These are phyloP conservation scores for Zosterops lateralis DNA, from an alignment of 2,113 vertebrate species.

Conservation along the genomic window DNA sequence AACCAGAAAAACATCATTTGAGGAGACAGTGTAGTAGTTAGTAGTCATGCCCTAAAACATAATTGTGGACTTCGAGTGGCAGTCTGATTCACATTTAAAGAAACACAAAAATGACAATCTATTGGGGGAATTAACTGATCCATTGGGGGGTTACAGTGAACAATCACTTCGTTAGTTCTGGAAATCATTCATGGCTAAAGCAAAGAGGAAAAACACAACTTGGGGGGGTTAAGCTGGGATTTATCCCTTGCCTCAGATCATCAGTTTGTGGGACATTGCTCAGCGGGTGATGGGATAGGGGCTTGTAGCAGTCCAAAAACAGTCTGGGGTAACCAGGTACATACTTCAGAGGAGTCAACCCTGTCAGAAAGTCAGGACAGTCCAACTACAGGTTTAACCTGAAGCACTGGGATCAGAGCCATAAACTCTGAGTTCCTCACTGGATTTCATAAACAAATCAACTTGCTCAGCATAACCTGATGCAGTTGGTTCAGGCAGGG, in stretches of 20 bases:
- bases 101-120: neutral
- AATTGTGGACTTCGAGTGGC: neutral
- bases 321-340: rapidly evolving
- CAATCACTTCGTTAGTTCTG: neutral
- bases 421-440: neutral
- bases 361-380: neutral
- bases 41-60: neutral
- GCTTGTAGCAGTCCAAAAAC: neutral
- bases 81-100: neutral
- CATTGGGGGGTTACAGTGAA: neutral
- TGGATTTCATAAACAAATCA: neutral
- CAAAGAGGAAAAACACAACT: neutral
- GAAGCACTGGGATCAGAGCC: neutral
- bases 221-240: neutral
- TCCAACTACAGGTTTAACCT: neutral
- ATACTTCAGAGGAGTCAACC: neutral
- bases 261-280: neutral
- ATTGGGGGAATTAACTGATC: neutral
- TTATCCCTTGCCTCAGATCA: neutral
- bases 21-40: neutral
- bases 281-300: too few relatives aligned
- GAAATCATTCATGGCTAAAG: neutral
- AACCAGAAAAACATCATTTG: neutral
- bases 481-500: neutral
- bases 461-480: neutral